These are phyloP conservation scores for Drosophila teissieri DNA, from an alignment of 1,140 invertebrate species.

Conservation along the genomic window DNA sequence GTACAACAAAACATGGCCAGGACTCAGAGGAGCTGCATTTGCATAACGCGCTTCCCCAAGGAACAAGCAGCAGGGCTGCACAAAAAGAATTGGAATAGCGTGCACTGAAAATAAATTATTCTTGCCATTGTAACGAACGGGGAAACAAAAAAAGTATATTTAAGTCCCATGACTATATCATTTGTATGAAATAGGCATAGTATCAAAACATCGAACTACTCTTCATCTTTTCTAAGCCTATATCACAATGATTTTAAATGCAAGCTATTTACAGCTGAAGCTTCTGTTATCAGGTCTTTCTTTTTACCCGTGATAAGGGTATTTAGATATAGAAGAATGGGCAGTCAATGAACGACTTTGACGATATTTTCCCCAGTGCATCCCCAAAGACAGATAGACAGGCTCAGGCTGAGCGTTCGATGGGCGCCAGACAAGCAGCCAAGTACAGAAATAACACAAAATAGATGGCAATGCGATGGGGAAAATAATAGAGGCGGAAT, in stretches of 20 bases:
- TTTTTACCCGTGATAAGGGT: neutral
- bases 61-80: slow-evolving; percentile 40
- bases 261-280: too few relatives aligned
- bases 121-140: too few relatives aligned
- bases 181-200: too few relatives aligned
- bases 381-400: slow-evolving; percentile 54
- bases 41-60: slow-evolving; percentile 54
- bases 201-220: too few relatives aligned
- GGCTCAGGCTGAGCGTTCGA: slow-evolving; percentile 51
- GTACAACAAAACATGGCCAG: slow-evolving; percentile 57
- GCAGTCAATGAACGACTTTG: neutral
- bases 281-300: neutral
- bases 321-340: neutral
- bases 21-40: slow-evolving; percentile 59
- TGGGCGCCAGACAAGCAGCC: slow-evolving; percentile 67
- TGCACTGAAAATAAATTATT: slow-evolving; percentile 7
- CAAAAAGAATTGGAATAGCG: slow-evolving; percentile 4
- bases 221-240: too few relatives aligned
- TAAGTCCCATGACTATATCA: too few relatives aligned
- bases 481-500: slow-evolving; percentile 38
- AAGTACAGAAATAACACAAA: slow-evolving; percentile 79
- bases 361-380: neutral
- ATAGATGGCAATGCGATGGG: slow-evolving; percentile 58
- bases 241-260: too few relatives aligned
- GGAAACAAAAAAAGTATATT: too few relatives aligned